Percentiles rank a stretch among this genome's conserved stretches.
These are phyloP conservation scores for Rhea americana DNA, from an alignment of 2,113 vertebrate species.

Conservation along the genomic window DNA sequence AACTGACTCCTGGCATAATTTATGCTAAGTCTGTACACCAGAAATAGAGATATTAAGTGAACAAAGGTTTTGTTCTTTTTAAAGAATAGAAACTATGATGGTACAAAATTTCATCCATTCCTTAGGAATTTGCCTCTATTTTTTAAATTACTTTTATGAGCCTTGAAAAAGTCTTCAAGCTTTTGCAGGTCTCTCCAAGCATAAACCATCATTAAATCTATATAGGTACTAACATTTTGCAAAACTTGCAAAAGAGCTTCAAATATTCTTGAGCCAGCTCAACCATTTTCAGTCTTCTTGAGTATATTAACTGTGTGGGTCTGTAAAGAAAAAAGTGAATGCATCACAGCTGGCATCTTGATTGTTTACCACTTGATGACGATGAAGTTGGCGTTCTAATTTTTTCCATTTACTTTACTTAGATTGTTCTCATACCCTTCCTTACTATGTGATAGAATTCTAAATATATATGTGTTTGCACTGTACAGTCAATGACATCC, in stretches of 20 bases:
- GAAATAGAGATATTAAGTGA: not conserved
- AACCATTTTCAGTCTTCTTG: not conserved
- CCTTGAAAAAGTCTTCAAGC: not conserved
- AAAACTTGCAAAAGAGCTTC: accelerated
- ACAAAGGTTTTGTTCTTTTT: not conserved
- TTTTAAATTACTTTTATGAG: not conserved
- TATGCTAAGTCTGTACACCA: not conserved
- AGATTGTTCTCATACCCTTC: not conserved
- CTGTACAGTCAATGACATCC: not conserved
- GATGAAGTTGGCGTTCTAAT: not conserved
- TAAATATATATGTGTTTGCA: not conserved
- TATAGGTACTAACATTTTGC: not conserved
- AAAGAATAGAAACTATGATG: not conserved
- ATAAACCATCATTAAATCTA: not conserved
- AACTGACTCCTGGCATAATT: not conserved
- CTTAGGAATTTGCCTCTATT: not conserved
- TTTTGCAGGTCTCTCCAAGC: not conserved
- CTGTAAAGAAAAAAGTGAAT: not conserved
- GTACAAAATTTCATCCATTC: not conserved
- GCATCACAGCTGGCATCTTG: not conserved
- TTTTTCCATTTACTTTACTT: not conserved
- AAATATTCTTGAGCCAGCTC: not conserved
- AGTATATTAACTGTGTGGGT: not conserved
- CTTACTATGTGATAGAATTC: not conserved
- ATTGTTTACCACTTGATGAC: not conserved